phyloP scores from a whole-genome alignment of 2,888 invertebrate genomes.

The Limnephilus auricula region DNA sequence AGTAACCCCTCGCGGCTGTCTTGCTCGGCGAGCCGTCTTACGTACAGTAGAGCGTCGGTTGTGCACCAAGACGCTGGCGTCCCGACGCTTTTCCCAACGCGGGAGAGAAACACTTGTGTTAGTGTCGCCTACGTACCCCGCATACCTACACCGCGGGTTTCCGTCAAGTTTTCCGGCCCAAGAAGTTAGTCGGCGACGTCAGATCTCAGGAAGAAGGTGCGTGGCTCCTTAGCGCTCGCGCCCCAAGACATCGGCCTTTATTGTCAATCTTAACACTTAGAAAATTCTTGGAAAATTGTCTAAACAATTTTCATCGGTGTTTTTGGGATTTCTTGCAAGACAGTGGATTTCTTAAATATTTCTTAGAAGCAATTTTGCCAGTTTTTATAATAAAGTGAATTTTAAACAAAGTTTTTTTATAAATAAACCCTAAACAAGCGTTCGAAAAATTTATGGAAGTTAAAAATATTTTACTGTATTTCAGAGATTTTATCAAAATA shows the following conservation, averaged over 20 bases:
- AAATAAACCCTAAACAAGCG: not conserved
- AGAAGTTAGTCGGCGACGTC: conserved; percentile 80
- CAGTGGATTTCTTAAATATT: conserved; percentile 26
- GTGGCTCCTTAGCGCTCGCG: conserved; percentile 65
- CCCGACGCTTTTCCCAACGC: conserved; percentile 75
- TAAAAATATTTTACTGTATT: not conserved
- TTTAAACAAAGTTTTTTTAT: not conserved
- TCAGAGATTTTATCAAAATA: not conserved
- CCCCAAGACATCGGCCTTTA: not conserved
- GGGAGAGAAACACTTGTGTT: conserved; percentile 78
- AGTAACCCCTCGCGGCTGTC: conserved; percentile 44
- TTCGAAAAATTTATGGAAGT: not conserved
- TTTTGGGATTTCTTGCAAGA: conserved; percentile 21
- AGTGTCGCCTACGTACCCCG: conserved; percentile 68
- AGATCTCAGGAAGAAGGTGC: conserved; percentile 78
- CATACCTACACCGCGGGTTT: conserved; percentile 32
- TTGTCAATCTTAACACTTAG: conserved; percentile 12
- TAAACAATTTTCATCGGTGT: not conserved
- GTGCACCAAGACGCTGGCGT: conserved; percentile 67
- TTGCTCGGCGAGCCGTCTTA: conserved; percentile 59
- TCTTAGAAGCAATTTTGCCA: not conserved
- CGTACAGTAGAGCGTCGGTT: conserved; percentile 66
- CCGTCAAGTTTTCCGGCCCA: conserved; percentile 76
- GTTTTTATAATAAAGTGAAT: not conserved
- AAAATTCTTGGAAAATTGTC: conserved; percentile 16